phyloP scores from a whole-genome alignment of 2,888 invertebrate genomes.

The Nemapogon koenigi region DNA sequence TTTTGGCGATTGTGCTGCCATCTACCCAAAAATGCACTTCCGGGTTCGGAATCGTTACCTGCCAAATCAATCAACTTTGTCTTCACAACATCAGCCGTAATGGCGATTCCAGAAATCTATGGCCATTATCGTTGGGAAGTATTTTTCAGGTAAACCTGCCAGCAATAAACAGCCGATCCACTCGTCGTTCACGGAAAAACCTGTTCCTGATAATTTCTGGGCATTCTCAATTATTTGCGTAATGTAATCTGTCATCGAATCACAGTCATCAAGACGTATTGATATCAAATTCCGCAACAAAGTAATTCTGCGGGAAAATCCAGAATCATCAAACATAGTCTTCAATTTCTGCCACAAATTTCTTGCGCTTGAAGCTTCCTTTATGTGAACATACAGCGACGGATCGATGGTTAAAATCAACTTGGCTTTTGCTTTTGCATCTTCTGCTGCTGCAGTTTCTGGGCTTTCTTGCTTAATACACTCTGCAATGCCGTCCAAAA shows the following conservation, averaged over 20 bases:
- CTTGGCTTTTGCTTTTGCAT: no score
- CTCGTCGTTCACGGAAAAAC: constrained; percentile 3
- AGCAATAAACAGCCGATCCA: not conserved
- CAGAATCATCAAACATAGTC: constrained; percentile 16
- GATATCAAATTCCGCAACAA: no score
- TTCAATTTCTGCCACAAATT: constrained; percentile 17
- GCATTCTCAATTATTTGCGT: no score
- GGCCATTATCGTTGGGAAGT: not conserved
- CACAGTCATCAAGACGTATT: no score
- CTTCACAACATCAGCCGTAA: constrained; percentile 2
- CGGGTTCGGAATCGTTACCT: not conserved
- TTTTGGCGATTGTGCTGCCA: not conserved
- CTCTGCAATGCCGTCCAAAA: constrained; percentile 16
- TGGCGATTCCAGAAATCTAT: no score
- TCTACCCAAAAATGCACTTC: constrained; percentile 1
- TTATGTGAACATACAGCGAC: not conserved
- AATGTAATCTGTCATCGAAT: no score
- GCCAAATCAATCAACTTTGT: constrained; percentile 2
- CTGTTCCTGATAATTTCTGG: constrained; percentile 4
- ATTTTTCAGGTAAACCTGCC: no score
- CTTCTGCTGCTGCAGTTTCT: constrained; percentile 18
- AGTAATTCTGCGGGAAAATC: no score
- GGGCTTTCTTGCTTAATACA: constrained; percentile 5
- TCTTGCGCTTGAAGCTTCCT: no score
- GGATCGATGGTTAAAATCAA: constrained; percentile 20